Percentiles rank a stretch among this genome's conserved stretches.
Conservation (phyloP, 2,113 vertebrate genomes). For the Ivindomyrus marchei region DNA sequence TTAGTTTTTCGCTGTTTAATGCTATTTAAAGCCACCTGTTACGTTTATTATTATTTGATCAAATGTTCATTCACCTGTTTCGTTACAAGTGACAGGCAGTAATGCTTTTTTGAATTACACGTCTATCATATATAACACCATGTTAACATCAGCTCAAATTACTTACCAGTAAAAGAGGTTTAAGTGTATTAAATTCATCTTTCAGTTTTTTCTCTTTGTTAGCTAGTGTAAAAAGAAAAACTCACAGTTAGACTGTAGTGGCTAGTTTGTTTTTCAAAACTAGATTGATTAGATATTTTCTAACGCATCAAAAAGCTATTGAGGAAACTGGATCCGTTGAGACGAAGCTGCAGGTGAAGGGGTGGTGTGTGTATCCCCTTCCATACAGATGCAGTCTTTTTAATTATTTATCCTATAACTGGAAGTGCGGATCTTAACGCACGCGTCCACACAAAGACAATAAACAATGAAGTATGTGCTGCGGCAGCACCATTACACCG, state of each 20-base stretch:
- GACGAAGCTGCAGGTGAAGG: conserved; percentile 5
- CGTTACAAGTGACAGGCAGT: not conserved
- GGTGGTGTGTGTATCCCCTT: conserved; percentile 1
- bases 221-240: not conserved
- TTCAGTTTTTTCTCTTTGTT: not conserved
- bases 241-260: not conserved
- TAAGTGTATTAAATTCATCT: not conserved
- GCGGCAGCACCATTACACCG: not conserved
- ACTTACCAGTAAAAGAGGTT: not conserved
- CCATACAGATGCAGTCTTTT: not conserved
- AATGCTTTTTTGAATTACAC: not conserved
- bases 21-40: not conserved
- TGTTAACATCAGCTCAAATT: conserved; percentile 2
- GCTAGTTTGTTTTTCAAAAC: not conserved
- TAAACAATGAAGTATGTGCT: not conserved
- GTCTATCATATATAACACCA: not conserved
- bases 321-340: conserved; percentile 5
- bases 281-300: not conserved
- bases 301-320: not conserved
- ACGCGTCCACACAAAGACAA: not conserved
- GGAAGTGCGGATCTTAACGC: not conserved
- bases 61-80: not conserved
- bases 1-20: not conserved
- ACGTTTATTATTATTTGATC: not conserved
- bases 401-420: conserved; percentile 12